Conservation (phyloP, 1,140 invertebrate species). For the Aculops lycopersici region DNA sequence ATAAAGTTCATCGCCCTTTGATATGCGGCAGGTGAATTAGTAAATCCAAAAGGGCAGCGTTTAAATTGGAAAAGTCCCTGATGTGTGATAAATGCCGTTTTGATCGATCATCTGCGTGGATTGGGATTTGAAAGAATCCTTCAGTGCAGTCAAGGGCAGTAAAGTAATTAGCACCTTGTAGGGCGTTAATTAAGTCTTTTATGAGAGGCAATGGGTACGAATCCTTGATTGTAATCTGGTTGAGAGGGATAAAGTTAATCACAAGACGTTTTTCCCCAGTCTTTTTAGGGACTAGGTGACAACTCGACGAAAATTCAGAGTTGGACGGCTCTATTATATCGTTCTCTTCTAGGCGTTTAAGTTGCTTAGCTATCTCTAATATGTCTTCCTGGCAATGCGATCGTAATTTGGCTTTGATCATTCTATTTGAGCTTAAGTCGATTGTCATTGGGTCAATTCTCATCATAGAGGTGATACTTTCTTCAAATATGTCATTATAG, state of each 20-base stretch:
- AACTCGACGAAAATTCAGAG: constrained; percentile 16
- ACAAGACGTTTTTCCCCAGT: constrained; percentile 1
- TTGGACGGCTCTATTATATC: constrained; percentile 15
- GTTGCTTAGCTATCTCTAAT: constrained; percentile 10
- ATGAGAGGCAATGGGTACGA: neutral
- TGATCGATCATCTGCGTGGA: constrained; percentile 12
- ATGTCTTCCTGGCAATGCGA: constrained; percentile 5
- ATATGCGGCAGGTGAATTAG: constrained; percentile 11
- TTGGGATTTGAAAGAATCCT: constrained; percentile 19
- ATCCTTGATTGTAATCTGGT: constrained; percentile 1
- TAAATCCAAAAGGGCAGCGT: constrained; percentile 10
- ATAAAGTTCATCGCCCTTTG: constrained; percentile 13
- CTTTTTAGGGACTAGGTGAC: constrained; percentile 12
- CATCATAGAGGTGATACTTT: neutral
- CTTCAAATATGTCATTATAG: neutral
- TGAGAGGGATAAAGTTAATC: constrained; percentile 4
- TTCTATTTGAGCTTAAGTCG: neutral
- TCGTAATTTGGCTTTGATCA: neutral
- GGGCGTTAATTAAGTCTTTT: constrained; percentile 9
- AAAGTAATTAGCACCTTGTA: constrained; percentile 15
- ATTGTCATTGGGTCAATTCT: neutral
- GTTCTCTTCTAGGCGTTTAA: constrained; percentile 8
- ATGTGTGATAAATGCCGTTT: constrained; percentile 17
- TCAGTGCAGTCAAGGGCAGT: constrained; percentile 17
- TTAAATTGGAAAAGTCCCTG: constrained; percentile 10